Evolutionary conservation across 2,113 vertebrate genomes (phyloP), one percentile per base, ranked within the genome.

Genomic region (Serinus canaria): DNA sequence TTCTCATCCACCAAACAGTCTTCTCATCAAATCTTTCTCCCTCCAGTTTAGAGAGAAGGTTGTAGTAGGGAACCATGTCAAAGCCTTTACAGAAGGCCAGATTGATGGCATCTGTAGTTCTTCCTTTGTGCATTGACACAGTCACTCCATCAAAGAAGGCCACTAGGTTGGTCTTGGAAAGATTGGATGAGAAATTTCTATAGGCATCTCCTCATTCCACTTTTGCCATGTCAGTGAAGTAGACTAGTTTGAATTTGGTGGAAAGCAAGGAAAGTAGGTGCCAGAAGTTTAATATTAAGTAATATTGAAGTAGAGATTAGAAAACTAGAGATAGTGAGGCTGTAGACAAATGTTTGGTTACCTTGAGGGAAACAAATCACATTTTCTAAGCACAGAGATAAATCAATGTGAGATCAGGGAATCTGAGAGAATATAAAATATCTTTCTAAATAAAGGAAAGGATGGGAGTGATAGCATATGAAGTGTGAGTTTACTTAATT

Each of bases 361-460:
- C 53, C 44, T 87, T 31, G 25, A 86, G 35, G 50, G 72, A 85
- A 95, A 93, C 50, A 88, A 92, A 87, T 93, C 72, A 74, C 35
- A 46, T 93, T 83, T 92, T 81, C 79, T 64, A 78, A 83, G 79
- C 47, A 63, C 25, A 83, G 47, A 90, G 60, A 75, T 83, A 87
- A 86, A 94, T 81, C 89, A 81, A 0, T 55, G 83, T n/a, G 67
- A 92, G 73, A 94, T 63, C 78, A 83, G 70, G 55, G 74, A 87
- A 87, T 87, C 52, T n/a, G 75, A 24, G 33, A 77, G 70, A 90
- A 92, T 62, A 94, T 90, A 94, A 94, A 83, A 46, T 35, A 75
- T 27, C 33, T 83, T 95, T 94, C 85, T 91, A 95, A 94, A 93
- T 73, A 91, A 91, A 94, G 74, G 24, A 79, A 90, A 94, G 25